A percentile compares a stretch with the other conserved stretches of the same genome.
Conservation (phyloP, 2,797 vertebrate species). For the Nyctibius grandis region DNA sequence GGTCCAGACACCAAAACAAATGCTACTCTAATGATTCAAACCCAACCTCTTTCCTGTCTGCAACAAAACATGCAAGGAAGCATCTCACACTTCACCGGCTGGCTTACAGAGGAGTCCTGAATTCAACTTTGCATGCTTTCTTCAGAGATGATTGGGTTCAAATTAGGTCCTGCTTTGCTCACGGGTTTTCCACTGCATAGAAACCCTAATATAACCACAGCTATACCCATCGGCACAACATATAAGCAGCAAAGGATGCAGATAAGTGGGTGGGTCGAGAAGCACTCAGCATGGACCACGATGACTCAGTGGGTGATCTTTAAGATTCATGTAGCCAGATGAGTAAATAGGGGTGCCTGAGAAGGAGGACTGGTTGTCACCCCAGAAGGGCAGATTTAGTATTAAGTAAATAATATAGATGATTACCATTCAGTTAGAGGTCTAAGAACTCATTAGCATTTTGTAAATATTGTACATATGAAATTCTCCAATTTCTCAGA, state of each 20-base stretch:
- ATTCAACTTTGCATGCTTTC: neutral
- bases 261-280: neutral
- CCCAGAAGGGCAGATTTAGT: neutral
- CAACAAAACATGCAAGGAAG: neutral
- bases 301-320: neutral
- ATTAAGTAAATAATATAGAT: neutral
- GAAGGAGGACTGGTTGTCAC: neutral
- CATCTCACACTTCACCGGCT: neutral
- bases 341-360: neutral
- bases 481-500: neutral
- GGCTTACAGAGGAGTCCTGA: neutral
- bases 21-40: neutral
- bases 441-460: neutral
- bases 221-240: neutral
- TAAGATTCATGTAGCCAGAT: neutral
- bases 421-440: neutral
- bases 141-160: accelerated
- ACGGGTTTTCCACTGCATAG: neutral
- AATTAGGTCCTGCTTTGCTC: neutral
- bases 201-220: neutral
- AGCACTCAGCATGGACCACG: neutral
- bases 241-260: neutral
- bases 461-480: neutral
- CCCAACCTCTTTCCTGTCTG: neutral
- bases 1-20: neutral